Base-by-base conservation (phyloP, 1,140 invertebrate genomes). In the Ooceraea biroi region DNA sequence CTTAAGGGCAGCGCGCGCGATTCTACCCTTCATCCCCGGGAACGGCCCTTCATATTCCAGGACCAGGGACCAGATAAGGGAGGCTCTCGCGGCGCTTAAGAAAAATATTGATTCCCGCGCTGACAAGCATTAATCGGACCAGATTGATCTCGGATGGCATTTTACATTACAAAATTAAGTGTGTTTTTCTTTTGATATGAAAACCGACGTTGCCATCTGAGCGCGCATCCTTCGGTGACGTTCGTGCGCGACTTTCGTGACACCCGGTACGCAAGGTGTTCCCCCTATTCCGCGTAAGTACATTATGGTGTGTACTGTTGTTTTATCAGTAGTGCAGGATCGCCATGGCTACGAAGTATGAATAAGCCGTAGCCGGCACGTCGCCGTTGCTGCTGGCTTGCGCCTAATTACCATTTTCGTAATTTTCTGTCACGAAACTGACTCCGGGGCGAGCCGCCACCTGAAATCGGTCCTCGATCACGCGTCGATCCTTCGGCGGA, bases 301-400 rank as follows among this genome's bases (percentile, higher is more conserved):
- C 89, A 92, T 92, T 92, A 91, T 88, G 90, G 90, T 91, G 90
- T 91, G 90, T 89, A 90, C 88, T 94, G 92, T 94, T 94, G 93
- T 94, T 94, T 94, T 94, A 94, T 94, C 93, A 94, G 93, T 94
- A 94, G 89, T 93, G 91, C 89, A 92, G 87, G 91, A 94, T 94
- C 91, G 92, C 92, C 93, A 94, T 94, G 93, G 89, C 92, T 94
- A 94, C 94, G 91, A 89, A 90, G 90, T 92, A 93, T 92, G 91
- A 93, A 93, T 92, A 93, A 93, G 90, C 90, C 86, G 89, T 91
- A 89, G 90, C 68, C 82, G 86, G 77, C 77, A 69, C 85, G 88
- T 89, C 90, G 86, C 86, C 85, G 85, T 61, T 88, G 85, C 80
- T 83, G 82, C 69, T 69, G 68, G 55, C 89, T 65, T 41, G 60